Evolutionary conservation across 2,888 invertebrate genomes (phyloP).

Genomic region (Noctuana brunneofusca): DNA sequence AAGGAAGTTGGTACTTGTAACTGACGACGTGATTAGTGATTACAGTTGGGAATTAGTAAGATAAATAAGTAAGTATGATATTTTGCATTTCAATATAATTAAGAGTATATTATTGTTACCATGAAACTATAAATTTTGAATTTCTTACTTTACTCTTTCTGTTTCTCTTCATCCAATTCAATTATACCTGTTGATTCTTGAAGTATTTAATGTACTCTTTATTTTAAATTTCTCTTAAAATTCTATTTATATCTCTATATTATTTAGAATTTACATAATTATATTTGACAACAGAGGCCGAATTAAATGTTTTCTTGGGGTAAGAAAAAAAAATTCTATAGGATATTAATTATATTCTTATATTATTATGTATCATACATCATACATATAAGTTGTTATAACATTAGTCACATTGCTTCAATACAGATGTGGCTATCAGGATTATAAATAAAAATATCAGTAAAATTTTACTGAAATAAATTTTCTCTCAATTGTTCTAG

Average conservation of each 20-base stretch:
- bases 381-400: neutral
- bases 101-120: constrained; percentile 65
- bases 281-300: constrained; percentile 16
- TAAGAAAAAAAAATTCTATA: constrained; percentile 10
- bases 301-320: constrained; percentile 27
- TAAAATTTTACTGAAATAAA: neutral
- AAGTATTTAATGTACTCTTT: neutral
- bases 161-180: constrained; percentile 8
- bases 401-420: constrained; percentile 1
- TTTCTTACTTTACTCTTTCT: constrained; percentile 3
- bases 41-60: constrained; percentile 37
- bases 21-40: constrained; percentile 34
- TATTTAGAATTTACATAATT: constrained; percentile 8
- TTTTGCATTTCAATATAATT: constrained; percentile 72
- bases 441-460: neutral
- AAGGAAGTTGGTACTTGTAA: constrained; percentile 32
- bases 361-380: neutral
- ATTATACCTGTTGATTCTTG: neutral
- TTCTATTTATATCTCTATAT: constrained; percentile 3
- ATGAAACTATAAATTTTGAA: constrained; percentile 44
- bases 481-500: constrained; percentile 15
- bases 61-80: constrained; percentile 48
- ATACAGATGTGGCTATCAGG: neutral
- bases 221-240: neutral
- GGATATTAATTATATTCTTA: constrained; percentile 9